Evolutionary conservation across 2,888 invertebrate genomes (phyloP).

Genomic region (Eucera pruinosa): DNA sequence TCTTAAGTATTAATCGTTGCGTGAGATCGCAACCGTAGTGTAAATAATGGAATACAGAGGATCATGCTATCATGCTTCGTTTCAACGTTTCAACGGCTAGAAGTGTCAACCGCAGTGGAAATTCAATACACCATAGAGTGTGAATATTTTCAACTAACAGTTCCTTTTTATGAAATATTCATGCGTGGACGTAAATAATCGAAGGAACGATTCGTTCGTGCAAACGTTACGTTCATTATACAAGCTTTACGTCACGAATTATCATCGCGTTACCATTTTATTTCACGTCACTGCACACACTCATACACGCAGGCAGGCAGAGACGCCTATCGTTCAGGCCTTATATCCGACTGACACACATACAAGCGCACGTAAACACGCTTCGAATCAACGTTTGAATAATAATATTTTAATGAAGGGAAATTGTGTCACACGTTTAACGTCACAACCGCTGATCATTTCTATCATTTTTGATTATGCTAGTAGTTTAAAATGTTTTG

Average conservation of each 20-base stretch:
- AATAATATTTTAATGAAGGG: slow-evolving; percentile 36
- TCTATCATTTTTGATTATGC: slow-evolving; percentile 3
- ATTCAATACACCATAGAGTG: neutral
- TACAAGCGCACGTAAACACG: neutral
- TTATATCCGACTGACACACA: neutral
- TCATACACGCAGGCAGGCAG: too few species aligned
- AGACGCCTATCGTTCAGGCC: neutral
- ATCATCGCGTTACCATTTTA: slow-evolving; percentile 55
- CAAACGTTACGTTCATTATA: slow-evolving; percentile 32
- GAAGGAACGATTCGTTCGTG: slow-evolving; percentile 17
- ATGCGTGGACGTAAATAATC: slow-evolving; percentile 38
- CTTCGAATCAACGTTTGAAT: neutral
- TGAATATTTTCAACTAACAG: neutral
- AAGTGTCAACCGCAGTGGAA: neutral
- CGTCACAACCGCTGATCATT: slow-evolving; percentile 1
- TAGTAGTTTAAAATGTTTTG: neutral
- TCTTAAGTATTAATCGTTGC: neutral
- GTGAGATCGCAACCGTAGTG: neutral
- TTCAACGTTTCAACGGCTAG: neutral
- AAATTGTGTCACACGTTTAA: slow-evolving; percentile 26
- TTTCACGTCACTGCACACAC: too few species aligned
- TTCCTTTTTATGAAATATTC: slow-evolving; percentile 47
- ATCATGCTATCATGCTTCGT: neutral
- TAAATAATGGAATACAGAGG: too few species aligned
- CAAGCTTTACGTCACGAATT: slow-evolving; percentile 47